These are phyloP conservation scores for Drosophila miranda DNA, from an alignment of 1,140 invertebrate species.

Conservation along the genomic window DNA sequence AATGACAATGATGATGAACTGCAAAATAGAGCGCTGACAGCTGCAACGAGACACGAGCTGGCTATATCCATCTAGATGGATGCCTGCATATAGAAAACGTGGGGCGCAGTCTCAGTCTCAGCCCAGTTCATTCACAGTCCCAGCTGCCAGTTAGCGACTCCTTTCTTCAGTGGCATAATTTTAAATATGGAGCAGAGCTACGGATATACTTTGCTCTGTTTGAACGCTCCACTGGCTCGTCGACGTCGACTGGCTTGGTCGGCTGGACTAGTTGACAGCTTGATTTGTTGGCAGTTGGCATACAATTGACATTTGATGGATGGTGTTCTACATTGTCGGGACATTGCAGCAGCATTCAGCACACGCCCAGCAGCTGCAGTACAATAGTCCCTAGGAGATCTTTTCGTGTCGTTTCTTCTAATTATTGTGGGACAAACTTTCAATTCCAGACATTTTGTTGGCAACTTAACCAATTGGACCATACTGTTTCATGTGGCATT, in stretches of 20 bases:
- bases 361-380: conserved; percentile 29
- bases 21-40: conserved; percentile 78
- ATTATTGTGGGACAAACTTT: conserved; percentile 35
- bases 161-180: conserved; percentile 70
- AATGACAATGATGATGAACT: conserved; percentile 81
- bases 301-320: conserved; percentile 80
- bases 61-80: conserved; percentile 52
- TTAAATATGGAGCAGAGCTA: conserved; percentile 74
- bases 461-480: not conserved
- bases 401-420: conserved; percentile 40
- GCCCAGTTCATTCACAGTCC: conserved; percentile 8
- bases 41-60: conserved; percentile 71
- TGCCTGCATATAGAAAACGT: conserved; percentile 41
- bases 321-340: conserved; percentile 78
- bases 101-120: conserved; percentile 35
- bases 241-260: conserved; percentile 47
- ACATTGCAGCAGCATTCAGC: conserved; percentile 57
- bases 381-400: conserved; percentile 5
- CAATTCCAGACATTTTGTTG: conserved; percentile 8
- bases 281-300: conserved; percentile 80
- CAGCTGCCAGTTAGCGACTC: conserved; percentile 27
- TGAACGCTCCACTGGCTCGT: conserved; percentile 62
- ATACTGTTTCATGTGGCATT: not conserved
- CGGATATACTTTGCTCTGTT: conserved; percentile 73
- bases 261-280: conserved; percentile 65